Base-by-base conservation (phyloP, 1,140 invertebrate genomes). In the Spodoptera frugiperda region DNA sequence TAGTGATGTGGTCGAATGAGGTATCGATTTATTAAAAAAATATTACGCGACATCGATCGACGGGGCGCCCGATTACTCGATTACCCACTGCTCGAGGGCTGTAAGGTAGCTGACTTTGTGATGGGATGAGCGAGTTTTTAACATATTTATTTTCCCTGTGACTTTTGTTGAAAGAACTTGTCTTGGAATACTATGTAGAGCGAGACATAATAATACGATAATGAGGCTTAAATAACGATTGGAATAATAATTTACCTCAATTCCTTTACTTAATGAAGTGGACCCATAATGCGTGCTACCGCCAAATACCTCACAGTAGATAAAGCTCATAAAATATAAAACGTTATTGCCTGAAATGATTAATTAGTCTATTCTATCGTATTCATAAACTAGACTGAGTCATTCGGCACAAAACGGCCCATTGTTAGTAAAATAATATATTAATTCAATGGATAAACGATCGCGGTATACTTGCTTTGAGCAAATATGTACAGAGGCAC, bases 1-100 rank as follows among this genome's bases (percentile, higher is more conserved):
- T 73, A 73, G 71, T 73, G 54, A 73, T 73, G 71, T 73, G 71
- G 55, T 73, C 71, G 55, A 73, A 73, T 61, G 71, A 73, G 33
- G 71, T 61, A 73, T 73, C 71, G 71, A 73, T 73, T 25, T 73
- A 73, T 73, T 73, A 73, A 73, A 73, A 73, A 61, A 61, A 73
- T 73, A 73, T 73, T 61, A 73, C 71, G 71, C 71, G 71, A 73
- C 71, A 61, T 73, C 71, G 71, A 73, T 73, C 71, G 33, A 49
- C 71, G 71, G 71, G 71, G 71, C 54, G 71, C 55, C 71, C 71
- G 71, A 73, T 73, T 73, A 73, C 54, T 73, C 71, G 71, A 73
- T 73, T 73, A 73, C 71, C 71, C 71, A 73, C 71, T 72, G 68
- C 68, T 72, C 71, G 55, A 73, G 71, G 71, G 46, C 55, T 73